Evolutionary conservation across 1,140 invertebrate species (phyloP).

Genomic region (Drosophila chauvacae): DNA sequence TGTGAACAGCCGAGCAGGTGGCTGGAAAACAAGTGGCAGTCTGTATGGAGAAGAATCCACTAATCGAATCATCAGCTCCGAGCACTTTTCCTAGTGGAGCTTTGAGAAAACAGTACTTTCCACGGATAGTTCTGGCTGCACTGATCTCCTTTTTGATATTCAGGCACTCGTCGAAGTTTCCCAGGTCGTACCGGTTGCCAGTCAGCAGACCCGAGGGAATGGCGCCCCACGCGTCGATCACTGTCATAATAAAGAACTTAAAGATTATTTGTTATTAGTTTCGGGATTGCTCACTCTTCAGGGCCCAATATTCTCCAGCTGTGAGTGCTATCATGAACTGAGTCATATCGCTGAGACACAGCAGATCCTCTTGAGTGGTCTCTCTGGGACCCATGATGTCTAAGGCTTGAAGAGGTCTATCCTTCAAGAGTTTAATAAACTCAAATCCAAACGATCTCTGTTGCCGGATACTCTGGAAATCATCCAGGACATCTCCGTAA

Average conservation of each 20-base stretch:
- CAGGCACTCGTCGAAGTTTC: constrained; percentile 65
- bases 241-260: constrained; percentile 10
- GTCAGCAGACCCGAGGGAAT: constrained; percentile 18
- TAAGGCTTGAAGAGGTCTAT: constrained; percentile 5
- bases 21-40: constrained; percentile 24
- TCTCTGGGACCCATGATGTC: not conserved
- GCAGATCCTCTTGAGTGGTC: constrained; percentile 18
- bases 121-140: constrained; percentile 12
- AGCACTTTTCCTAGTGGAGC: not conserved
- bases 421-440: constrained; percentile 28
- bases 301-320: constrained; percentile 15
- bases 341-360: constrained; percentile 15
- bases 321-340: constrained; percentile 5
- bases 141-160: constrained; percentile 9
- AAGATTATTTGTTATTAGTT: too few species aligned
- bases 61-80: not conserved
- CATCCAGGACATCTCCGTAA: not conserved
- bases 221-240: constrained; percentile 62
- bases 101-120: constrained; percentile 52
- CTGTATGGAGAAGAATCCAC: not conserved
- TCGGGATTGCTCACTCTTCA: constrained; percentile 9
- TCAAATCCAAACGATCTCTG: constrained; percentile 15
- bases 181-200: constrained; percentile 49
- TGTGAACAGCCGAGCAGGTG: constrained; percentile 16
- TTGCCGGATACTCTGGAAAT: constrained; percentile 1